Conservation (phyloP, 1,140 invertebrate genomes). For the Neodiprion virginianus region DNA sequence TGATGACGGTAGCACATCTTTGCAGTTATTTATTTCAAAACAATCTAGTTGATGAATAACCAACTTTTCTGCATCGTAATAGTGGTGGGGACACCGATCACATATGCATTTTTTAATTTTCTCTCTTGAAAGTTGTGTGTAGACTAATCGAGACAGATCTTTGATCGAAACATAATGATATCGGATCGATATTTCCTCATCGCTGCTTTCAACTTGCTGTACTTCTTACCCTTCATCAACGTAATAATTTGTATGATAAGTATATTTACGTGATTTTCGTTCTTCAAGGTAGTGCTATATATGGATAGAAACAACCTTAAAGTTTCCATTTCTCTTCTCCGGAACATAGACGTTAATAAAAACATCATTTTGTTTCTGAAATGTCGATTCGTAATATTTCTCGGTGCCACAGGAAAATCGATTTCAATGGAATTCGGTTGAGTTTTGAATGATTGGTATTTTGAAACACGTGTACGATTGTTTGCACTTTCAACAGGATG, state of each 20-base stretch:
- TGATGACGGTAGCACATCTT: too few species aligned
- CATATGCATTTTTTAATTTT: not conserved
- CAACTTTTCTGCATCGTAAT: too few species aligned
- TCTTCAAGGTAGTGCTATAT: slow-evolving; percentile 29
- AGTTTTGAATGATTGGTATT: slow-evolving; percentile 27
- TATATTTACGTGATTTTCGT: slow-evolving; percentile 38
- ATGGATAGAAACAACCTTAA: slow-evolving; percentile 24
- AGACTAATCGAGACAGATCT: slow-evolving; percentile 12
- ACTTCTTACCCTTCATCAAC: slow-evolving; percentile 24
- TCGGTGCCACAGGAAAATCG: slow-evolving; percentile 33
- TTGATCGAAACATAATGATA: slow-evolving; percentile 12
- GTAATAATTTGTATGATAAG: slow-evolving; percentile 34
- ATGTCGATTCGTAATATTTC: slow-evolving; percentile 30
- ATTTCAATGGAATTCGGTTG: slow-evolving; percentile 39
- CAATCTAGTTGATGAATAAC: too few species aligned
- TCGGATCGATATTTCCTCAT: slow-evolving; percentile 32
- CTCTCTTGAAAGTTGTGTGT: not conserved
- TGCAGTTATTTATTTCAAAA: too few species aligned
- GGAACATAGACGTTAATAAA: slow-evolving; percentile 37
- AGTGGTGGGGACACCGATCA: slow-evolving; percentile 28
- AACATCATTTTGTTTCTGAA: slow-evolving; percentile 26
- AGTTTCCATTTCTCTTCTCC: slow-evolving; percentile 22
- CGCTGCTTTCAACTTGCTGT: not conserved
- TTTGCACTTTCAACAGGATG: slow-evolving; percentile 26
- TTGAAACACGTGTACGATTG: slow-evolving; percentile 19